Percentiles rank a stretch among this genome's conserved stretches.
phyloP scores from a whole-genome alignment of 2,113 vertebrate genomes.

The Maccullochella peelii region DNA sequence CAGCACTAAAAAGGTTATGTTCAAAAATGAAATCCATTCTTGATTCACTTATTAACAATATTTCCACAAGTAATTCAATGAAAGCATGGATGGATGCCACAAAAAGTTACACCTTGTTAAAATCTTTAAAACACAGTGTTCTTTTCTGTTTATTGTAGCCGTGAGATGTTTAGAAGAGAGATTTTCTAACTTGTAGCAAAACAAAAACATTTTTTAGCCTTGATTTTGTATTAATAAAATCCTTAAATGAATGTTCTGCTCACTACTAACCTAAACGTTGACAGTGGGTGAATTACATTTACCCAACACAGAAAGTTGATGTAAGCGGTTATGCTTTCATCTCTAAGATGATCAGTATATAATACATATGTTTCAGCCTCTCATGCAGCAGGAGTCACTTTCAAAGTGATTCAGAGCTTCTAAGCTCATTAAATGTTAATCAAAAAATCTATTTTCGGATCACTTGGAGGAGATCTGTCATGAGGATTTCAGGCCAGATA shows the following conservation, averaged over 20 bases:
- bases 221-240: neutral
- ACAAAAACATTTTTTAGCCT: neutral
- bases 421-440: slow-evolving; percentile 88
- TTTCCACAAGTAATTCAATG: neutral
- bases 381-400: slow-evolving; percentile 77
- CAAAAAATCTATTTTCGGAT: slow-evolving; percentile 88
- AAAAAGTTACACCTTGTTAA: neutral
- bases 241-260: neutral
- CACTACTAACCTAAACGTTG: neutral
- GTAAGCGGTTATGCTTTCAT: neutral
- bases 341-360: slow-evolving; percentile 43
- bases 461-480: slow-evolving; percentile 82
- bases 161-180: neutral
- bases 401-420: slow-evolving; percentile 81
- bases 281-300: neutral
- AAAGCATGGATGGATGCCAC: neutral
- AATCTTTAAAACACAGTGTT: neutral
- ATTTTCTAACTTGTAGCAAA: neutral
- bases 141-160: neutral
- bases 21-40: neutral
- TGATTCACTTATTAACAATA: neutral
- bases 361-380: slow-evolving; percentile 47
- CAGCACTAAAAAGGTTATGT: neutral
- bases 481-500: slow-evolving; percentile 80
- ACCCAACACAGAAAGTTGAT: neutral